A percentile compares a stretch with the other conserved stretches of the same genome.
Evolutionary conservation across 1,140 invertebrate species (phyloP).

Genomic region (Leptinotarsa lineolata): DNA sequence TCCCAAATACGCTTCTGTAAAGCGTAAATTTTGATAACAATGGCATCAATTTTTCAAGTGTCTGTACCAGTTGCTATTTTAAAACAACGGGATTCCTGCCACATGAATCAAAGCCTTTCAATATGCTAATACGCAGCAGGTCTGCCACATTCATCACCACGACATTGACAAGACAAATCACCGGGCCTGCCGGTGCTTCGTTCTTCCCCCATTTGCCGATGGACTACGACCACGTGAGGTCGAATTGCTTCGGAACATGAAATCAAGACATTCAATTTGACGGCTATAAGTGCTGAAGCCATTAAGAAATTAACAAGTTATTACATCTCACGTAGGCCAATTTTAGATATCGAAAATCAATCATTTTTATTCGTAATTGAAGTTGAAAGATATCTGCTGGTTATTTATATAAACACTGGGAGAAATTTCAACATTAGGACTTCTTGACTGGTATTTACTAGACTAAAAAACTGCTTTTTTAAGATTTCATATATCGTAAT

Average conservation of each 20-base stretch:
- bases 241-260: slow-evolving; percentile 21
- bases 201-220: background rate
- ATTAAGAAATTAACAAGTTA: no score
- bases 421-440: no score
- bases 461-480: no score
- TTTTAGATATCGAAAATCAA: no score
- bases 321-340: no score
- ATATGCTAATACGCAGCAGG: slow-evolving; percentile 46
- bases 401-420: no score
- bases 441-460: no score
- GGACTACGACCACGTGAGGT: slow-evolving; percentile 10
- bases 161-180: slow-evolving; percentile 52
- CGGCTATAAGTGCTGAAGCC: background rate
- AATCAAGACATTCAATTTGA: slow-evolving; percentile 18
- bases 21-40: slow-evolving; percentile 30
- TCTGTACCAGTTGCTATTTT: slow-evolving; percentile 42
- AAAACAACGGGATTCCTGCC: slow-evolving; percentile 48
- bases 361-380: no score
- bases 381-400: no score
- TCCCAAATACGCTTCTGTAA: background rate
- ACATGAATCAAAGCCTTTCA: slow-evolving; percentile 48
- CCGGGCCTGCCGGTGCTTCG: slow-evolving; percentile 28
- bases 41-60: slow-evolving; percentile 43
- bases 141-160: slow-evolving; percentile 45
- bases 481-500: no score